phyloP scores from a whole-genome alignment of 2,888 invertebrate genomes.

The Copidosoma aretas region DNA sequence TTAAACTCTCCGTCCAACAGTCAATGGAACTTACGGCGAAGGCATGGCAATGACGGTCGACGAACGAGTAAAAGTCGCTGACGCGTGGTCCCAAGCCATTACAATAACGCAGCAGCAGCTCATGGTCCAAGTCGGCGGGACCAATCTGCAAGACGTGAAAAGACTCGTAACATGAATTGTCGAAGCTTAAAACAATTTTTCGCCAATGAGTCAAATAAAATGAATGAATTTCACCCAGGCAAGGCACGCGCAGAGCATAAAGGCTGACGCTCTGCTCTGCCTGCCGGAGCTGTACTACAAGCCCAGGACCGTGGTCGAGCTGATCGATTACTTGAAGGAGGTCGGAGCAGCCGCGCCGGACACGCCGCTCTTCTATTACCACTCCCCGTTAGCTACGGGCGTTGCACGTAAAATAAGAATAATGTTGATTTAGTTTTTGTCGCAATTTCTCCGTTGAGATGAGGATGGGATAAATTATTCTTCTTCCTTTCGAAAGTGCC shows the following conservation, averaged over 20 bases:
- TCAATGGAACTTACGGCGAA: constrained; percentile 83
- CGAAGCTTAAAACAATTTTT: too few relatives aligned
- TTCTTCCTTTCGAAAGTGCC: constrained; percentile 62
- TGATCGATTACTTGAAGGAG: constrained; percentile 72
- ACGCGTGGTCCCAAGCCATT: constrained; percentile 70
- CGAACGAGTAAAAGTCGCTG: constrained; percentile 73
- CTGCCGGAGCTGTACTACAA: constrained; percentile 81
- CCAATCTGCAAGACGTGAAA: constrained; percentile 71
- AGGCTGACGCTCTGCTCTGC: constrained; percentile 74
- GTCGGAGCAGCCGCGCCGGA: constrained; percentile 76
- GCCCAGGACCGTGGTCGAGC: constrained; percentile 67
- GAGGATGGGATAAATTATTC: neutral
- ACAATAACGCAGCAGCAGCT: constrained; percentile 66
- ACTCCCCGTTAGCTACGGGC: constrained; percentile 53
- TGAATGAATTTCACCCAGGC: constrained; percentile 64
- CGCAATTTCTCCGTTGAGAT: too few relatives aligned
- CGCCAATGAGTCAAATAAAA: neutral
- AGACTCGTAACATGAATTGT: constrained; percentile 64
- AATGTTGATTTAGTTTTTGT: too few relatives aligned
- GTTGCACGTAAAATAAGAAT: constrained; percentile 9
- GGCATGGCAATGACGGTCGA: constrained; percentile 71
- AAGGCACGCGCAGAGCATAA: constrained; percentile 70
- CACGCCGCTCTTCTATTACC: constrained; percentile 82
- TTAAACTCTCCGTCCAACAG: constrained; percentile 59
- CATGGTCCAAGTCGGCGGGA: constrained; percentile 78